Evolutionary conservation across 2,113 vertebrate species (phyloP), one percentile per base, ranked within the genome.

Genomic region (Cavia aperea): DNA sequence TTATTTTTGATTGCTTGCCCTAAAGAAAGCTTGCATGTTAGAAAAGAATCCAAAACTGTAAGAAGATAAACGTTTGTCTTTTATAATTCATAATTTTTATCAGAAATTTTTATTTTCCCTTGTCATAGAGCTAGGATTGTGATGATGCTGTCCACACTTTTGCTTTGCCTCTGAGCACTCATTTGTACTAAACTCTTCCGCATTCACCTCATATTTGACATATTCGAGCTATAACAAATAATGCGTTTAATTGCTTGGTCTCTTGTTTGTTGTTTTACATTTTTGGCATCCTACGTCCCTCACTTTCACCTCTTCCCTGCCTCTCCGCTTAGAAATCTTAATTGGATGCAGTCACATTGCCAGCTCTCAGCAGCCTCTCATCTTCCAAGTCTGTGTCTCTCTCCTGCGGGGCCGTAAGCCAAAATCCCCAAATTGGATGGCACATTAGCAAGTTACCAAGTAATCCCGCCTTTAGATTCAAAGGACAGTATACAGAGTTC

Each of bases 351-450:
- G 49, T 70, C 66, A 26, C 56, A 36, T 87, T 49, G 90, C 94
- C 96, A 95, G 36, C 39, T 75, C 60, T 88, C 72, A 81, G 62
- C 93, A 93, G 79, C 43, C 92, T 96, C 62, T 75, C 85, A 63
- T 62, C 94, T 84, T 96, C 94, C 89, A 95, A 86, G 81, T 84
- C 63, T 95, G 94, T 93, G 77, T 88, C 81, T 63, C 84, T 16
- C 0, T 46, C 63, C 3, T 83, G 94, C 12, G 23, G 46, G 87
- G 83, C 62, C 58, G 18, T 4, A 58, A 46, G 68, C 79, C 82
- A 93, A 94, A 91, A 68, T 65, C 29, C 21, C 33, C 62, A 81
- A 86, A 24, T 58, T 60, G 81, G 46, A 87, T 29, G 62, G 18
- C 70, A 49, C 79, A 66, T 81, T 39, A 82, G 1, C 0, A 14